These are phyloP conservation scores for Eueides isabella DNA, from an alignment of 1,140 invertebrate genomes.

Conservation along the genomic window DNA sequence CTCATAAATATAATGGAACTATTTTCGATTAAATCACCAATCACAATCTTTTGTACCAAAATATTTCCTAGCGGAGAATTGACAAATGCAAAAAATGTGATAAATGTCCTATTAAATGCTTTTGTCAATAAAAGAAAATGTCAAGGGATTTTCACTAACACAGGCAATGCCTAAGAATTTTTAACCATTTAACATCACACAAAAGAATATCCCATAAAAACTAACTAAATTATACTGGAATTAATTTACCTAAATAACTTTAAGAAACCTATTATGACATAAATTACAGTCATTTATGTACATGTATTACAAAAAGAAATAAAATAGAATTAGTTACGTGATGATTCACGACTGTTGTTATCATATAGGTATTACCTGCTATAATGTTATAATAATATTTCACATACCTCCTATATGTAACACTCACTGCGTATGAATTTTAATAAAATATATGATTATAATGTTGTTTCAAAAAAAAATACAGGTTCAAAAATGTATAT, in stretches of 20 bases:
- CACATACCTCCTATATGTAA: neutral
- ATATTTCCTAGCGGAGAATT: no score
- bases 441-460: neutral
- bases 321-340: neutral
- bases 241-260: neutral
- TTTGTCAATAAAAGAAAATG: no score
- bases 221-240: neutral
- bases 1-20: no score
- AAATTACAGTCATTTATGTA: neutral
- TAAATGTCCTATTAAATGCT: no score
- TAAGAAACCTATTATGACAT: neutral
- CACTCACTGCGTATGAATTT: neutral
- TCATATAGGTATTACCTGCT: neutral
- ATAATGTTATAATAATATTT: neutral
- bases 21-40: no score
- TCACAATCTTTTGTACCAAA: no score
- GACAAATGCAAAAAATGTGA: no score
- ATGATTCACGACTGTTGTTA: neutral
- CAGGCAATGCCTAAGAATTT: neutral
- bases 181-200: neutral
- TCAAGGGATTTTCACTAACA: no score
- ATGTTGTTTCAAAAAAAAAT: no score
- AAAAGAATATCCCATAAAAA: neutral
- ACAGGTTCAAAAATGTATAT: no score
- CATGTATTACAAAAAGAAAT: neutral